These are phyloP conservation scores for Lysandra bellargus DNA, from an alignment of 2,888 invertebrate genomes.

Conservation along the genomic window DNA sequence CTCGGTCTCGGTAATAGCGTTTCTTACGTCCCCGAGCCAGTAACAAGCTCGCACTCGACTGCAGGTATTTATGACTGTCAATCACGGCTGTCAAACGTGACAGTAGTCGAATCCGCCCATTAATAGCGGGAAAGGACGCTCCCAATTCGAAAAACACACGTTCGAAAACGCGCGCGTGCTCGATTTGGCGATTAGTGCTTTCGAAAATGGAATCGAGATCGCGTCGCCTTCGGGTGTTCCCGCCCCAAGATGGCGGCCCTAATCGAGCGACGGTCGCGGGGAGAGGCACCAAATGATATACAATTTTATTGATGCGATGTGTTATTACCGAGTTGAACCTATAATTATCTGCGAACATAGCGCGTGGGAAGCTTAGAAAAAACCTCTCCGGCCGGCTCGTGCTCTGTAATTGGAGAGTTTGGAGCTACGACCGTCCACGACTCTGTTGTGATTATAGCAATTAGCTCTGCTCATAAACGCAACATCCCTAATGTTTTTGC, in stretches of 20 bases:
- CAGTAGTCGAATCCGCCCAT: constrained; percentile 76
- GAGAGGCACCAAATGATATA: constrained; percentile 75
- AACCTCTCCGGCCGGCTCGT: constrained; percentile 71
- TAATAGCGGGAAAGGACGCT: constrained; percentile 72
- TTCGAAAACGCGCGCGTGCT: constrained; percentile 73
- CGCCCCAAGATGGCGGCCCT: constrained; percentile 80
- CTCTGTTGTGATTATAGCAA: constrained; percentile 60
- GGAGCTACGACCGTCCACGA: constrained; percentile 59
- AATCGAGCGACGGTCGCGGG: constrained; percentile 75
- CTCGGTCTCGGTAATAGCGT: constrained; percentile 63
- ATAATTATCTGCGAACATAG: constrained; percentile 72
- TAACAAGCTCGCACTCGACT: constrained; percentile 73
- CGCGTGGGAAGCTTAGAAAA: constrained; percentile 79
- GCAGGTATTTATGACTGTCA: constrained; percentile 75
- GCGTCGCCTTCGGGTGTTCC: constrained; percentile 75
- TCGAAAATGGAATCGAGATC: constrained; percentile 78
- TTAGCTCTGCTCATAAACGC: constrained; percentile 46
- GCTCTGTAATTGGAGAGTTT: constrained; percentile 68
- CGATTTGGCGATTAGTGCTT: constrained; percentile 78
- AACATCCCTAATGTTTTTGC: constrained; percentile 37
- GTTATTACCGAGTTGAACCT: constrained; percentile 76
- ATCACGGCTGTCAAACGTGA: constrained; percentile 77
- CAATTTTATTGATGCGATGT: constrained; percentile 79
- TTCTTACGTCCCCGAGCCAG: constrained; percentile 57
- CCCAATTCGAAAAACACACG: constrained; percentile 79